Evolutionary conservation across 1,140 invertebrate species (phyloP), one percentile per base, ranked within the genome.

Genomic region (Ditylenchus dipsaci): DNA sequence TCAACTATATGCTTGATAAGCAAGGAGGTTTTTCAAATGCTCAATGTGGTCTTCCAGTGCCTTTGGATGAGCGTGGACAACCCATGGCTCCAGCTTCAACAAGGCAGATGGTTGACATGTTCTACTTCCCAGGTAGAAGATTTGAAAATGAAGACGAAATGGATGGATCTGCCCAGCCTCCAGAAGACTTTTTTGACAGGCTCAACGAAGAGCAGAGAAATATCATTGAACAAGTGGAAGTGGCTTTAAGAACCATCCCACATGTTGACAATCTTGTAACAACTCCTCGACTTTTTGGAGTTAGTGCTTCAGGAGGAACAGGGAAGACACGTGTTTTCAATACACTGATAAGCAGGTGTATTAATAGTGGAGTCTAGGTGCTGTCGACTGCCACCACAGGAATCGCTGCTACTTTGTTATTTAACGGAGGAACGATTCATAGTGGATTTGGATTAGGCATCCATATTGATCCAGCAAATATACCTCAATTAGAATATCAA

Each of bases 381-480:
- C 27, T 67, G 33, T n/a, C 56, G 0, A 29, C 65, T 1, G 53
- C 65, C 15, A 63, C 65, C 7, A 67, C 65, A 11, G 65, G 65
- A n/a, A n/a, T n/a, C n/a, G n/a, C n/a, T n/a, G n/a, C n/a, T n/a
- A n/a, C n/a, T n/a, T n/a, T n/a, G n/a, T n/a, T n/a, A n/a, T n/a
- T n/a, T n/a, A n/a, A n/a, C n/a, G n/a, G n/a, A n/a, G n/a, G n/a
- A n/a, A n/a, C n/a, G n/a, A n/a, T n/a, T n/a, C n/a, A n/a, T n/a
- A n/a, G n/a, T n/a, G n/a, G n/a, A n/a, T n/a, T n/a, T 27, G 19
- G 56, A 8, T 38, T 67, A 3, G 65, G 65, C 17, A 27, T 29
- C 19, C 15, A 63, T 1, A n/a, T 27, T 0, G 56, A 57, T 9
- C 17, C 21, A 0, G 56, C 29, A 8, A 56, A 27, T 15, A 13